Evolutionary conservation across 2,888 invertebrate genomes (phyloP).

Genomic region (Drosophila neonasuta): DNA sequence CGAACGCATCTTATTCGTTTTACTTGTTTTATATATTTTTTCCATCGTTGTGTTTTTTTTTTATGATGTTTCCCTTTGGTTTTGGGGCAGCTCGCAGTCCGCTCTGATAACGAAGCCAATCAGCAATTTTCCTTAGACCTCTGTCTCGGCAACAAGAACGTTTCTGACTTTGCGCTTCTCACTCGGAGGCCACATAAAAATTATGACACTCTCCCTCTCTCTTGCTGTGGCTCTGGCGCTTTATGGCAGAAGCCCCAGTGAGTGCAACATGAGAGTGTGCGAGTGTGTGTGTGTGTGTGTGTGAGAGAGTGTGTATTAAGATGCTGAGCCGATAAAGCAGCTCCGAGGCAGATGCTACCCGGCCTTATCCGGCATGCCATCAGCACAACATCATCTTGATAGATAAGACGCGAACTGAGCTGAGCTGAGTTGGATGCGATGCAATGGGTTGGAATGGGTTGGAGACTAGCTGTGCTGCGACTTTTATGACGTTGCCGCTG

Average conservation of each 20-base stretch:
- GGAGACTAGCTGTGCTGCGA: slow-evolving; percentile 38
- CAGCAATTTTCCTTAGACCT: slow-evolving; percentile 33
- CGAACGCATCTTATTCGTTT: slow-evolving; percentile 34
- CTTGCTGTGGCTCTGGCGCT: slow-evolving; percentile 53
- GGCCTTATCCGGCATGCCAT: slow-evolving; percentile 67
- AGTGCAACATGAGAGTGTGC: slow-evolving; percentile 4
- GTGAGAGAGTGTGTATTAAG: slow-evolving; percentile 29
- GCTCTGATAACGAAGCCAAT: slow-evolving; percentile 66
- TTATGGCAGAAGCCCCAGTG: slow-evolving; percentile 21
- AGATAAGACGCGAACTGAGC: slow-evolving; percentile 58
- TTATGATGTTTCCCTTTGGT: slow-evolving; percentile 11
- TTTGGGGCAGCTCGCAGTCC: slow-evolving; percentile 21
- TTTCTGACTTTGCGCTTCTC: slow-evolving; percentile 11
- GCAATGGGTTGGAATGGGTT: not conserved
- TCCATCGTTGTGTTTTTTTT: slow-evolving; percentile 9
- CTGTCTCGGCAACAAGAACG: slow-evolving; percentile 2
- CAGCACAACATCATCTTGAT: slow-evolving; percentile 71
- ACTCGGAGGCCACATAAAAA: slow-evolving; percentile 55
- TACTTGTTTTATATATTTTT: slow-evolving; percentile 19
- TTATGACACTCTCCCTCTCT: slow-evolving; percentile 69
- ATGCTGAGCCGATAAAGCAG: slow-evolving; percentile 50
- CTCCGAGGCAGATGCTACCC: slow-evolving; percentile 16
- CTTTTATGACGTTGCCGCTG: slow-evolving; percentile 57
- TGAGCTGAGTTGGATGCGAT: slow-evolving; percentile 19
- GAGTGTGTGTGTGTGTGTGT: slow-evolving; percentile 5